A percentile compares a stretch with the other conserved stretches of the same genome.
Evolutionary conservation across 2,797 vertebrate genomes (phyloP).

Genomic region (Todus mexicanus): DNA sequence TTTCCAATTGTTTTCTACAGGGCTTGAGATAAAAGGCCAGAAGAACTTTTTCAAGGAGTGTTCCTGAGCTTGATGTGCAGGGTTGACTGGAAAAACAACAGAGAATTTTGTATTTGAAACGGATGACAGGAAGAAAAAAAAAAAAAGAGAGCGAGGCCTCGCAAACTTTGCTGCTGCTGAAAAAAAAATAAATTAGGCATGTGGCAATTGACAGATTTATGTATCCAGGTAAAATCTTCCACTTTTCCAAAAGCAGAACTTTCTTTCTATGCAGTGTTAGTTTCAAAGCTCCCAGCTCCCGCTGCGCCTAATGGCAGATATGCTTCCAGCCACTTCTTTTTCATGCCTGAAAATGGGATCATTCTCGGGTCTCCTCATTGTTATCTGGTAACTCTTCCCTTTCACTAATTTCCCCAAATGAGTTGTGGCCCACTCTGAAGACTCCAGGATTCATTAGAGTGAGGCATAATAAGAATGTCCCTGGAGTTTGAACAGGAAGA

Average conservation of each 20-base stretch:
- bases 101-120: constrained; percentile 30
- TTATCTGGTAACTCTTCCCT: constrained; percentile 49
- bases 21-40: not conserved
- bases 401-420: constrained; percentile 57
- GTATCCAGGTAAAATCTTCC: constrained; percentile 34
- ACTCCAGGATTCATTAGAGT: constrained; percentile 53
- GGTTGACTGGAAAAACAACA: constrained; percentile 9
- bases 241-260: constrained; percentile 52
- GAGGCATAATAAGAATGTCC: constrained; percentile 41
- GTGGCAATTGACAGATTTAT: constrained; percentile 37
- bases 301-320: constrained; percentile 50
- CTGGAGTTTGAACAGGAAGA: constrained; percentile 46
- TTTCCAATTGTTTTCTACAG: not conserved
- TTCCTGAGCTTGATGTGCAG: not conserved
- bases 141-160: not conserved
- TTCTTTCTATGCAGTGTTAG: constrained; percentile 38
- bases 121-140: not conserved
- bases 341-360: constrained; percentile 55
- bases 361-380: constrained; percentile 46
- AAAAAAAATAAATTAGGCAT: constrained; percentile 44
- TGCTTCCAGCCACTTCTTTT: constrained; percentile 58
- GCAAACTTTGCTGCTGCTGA: not conserved
- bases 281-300: constrained; percentile 51
- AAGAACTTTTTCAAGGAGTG: not conserved
- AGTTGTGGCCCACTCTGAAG: constrained; percentile 39